Conservation (phyloP, 2,888 invertebrate genomes). For the Nycteola revayana region DNA sequence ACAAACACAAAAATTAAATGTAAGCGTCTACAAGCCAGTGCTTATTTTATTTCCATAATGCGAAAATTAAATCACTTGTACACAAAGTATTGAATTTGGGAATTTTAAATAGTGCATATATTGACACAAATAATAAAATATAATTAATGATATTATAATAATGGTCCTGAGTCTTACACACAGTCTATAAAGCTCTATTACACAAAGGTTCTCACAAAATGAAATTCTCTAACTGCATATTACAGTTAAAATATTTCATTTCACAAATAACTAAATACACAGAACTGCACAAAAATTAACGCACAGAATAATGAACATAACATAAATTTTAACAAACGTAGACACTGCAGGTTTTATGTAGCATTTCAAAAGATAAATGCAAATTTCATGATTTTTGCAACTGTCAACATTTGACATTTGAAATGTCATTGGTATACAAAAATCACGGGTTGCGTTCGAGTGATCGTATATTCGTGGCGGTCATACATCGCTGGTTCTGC, state of each 20-base stretch:
- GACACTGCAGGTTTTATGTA: conserved; percentile 65
- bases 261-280: conserved; percentile 63
- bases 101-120: conserved; percentile 61
- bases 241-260: conserved; percentile 44
- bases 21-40: conserved; percentile 75
- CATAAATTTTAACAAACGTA: conserved; percentile 47
- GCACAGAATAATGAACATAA: conserved; percentile 64
- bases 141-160: conserved; percentile 43
- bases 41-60: conserved; percentile 52
- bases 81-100: conserved; percentile 48
- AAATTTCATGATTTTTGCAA: conserved; percentile 41
- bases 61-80: conserved; percentile 54
- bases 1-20: conserved; percentile 45
- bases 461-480: too few relatives aligned
- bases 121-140: conserved; percentile 58
- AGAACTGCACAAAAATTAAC: conserved; percentile 72
- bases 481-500: conserved; percentile 20
- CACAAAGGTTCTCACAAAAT: conserved; percentile 57
- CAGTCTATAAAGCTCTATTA: conserved; percentile 76
- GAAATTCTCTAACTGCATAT: conserved; percentile 35
- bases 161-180: conserved; percentile 79
- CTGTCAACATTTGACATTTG: conserved; percentile 14
- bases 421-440: conserved; percentile 10
- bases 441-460: conserved; percentile 36
- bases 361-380: conserved; percentile 62